These are phyloP conservation scores for Cotesia vestalis DNA, from an alignment of 1,140 invertebrate species.

Conservation along the genomic window DNA sequence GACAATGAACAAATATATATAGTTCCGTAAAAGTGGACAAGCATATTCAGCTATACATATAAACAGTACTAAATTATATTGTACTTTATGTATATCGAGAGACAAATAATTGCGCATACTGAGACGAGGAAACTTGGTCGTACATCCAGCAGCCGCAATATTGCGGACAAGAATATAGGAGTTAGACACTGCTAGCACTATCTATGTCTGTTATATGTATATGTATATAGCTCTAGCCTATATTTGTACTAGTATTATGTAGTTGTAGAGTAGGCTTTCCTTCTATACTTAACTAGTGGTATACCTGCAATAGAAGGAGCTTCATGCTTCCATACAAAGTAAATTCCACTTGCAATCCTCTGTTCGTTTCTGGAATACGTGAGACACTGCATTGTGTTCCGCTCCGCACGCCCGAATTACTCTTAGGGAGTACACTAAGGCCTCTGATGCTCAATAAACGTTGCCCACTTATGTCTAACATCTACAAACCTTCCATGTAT, in stretches of 20 bases:
- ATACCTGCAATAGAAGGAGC: conserved; percentile 9
- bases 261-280: conserved; percentile 1
- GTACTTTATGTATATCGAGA: conserved; percentile 6
- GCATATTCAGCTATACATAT: background rate
- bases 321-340: conserved; percentile 17
- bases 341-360: conserved; percentile 29
- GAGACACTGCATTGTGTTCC: conserved; percentile 8
- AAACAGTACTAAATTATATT: background rate
- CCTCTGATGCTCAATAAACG: no score
- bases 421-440: background rate
- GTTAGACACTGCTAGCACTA: background rate
- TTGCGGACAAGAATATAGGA: conserved; percentile 16
- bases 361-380: conserved; percentile 16
- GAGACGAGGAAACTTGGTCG: conserved; percentile 33
- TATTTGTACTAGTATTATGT: conserved; percentile 2
- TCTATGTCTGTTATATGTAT: no score
- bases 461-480: no score
- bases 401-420: conserved; percentile 4
- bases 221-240: no score
- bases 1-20: conserved; percentile 1
- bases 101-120: conserved; percentile 30
- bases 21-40: conserved; percentile 4
- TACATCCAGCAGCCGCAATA: conserved; percentile 22
- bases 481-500: no score
- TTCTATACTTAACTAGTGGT: background rate